Evolutionary conservation across 2,113 vertebrate species (phyloP), one percentile per base, ranked within the genome.

Genomic region (Columbina picui): DNA sequence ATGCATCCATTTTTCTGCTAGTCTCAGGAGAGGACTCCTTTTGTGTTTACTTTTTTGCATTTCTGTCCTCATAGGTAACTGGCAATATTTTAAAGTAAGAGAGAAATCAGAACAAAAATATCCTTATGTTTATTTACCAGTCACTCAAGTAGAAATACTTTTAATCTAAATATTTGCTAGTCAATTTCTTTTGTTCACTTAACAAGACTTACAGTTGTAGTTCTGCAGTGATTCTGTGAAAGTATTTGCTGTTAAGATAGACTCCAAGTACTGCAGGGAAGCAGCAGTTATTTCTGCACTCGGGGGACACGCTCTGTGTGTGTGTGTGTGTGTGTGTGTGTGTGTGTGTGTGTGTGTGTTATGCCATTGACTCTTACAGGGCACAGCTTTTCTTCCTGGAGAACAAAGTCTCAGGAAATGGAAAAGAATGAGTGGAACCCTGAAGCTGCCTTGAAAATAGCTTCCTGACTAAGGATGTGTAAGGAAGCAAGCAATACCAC

Each of bases 381-480:
- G 34, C 25, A 7, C 9, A 17, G n/a, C 45, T 91, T 73, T 27
- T 11, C 59, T 92, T 87, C 82, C 70, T 55, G 79, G 50, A 86
- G 88, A 92, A 41, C 27, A 36, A 73, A 90, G 49, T 77, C 50
- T 38, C 52, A 75, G 95, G 83, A 94, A 93, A 78, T 71, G 23
- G 82, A 59, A 84, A 89, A 70, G 41, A 90, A 79, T 8, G 6
- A 75, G 56, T 10, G 14, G 61, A 64, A 61, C 49, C 18, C 52
- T 36, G 36, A 70, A 84, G 56, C 32, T 88, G 39, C 43, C 63
- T 77, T 88, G 63, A 57, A 65, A 94, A 74, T 67, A 86, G 20
- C 60, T 78, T 81, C 83, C 60, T 94, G 76, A 12, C 55, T 32
- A 50, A 78, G 80, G 47, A 27, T 64, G 23, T 43, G 34, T 56